A percentile compares a stretch with the other conserved stretches of the same genome.
Conservation (phyloP, 1,140 invertebrate genomes). For the Oedothorax gibbosus region DNA sequence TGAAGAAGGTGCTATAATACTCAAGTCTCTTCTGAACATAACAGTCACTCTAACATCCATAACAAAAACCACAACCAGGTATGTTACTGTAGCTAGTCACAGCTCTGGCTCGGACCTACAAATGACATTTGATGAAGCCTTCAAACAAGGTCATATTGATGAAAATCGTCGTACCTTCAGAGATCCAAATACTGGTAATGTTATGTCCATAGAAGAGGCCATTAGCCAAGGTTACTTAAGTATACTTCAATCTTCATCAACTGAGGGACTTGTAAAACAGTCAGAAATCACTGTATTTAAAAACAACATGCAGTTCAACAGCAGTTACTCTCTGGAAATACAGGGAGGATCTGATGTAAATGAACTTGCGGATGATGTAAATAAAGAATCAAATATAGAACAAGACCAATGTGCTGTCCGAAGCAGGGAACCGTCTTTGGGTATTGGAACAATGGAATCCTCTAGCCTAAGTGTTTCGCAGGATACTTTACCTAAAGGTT, state of each 20-base stretch:
- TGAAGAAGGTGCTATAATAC: conserved; percentile 83
- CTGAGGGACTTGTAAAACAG: conserved; percentile 27
- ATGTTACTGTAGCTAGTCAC: conserved; percentile 79
- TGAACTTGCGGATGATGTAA: not conserved
- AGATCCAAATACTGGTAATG: conserved; percentile 80
- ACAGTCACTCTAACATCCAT: conserved; percentile 86
- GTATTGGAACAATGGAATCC: not conserved
- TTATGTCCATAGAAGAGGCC: conserved; percentile 85
- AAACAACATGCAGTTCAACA: conserved; percentile 38
- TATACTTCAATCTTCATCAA: conserved; percentile 15
- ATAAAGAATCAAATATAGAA: not conserved
- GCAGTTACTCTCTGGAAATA: not conserved
- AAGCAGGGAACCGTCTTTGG: not conserved
- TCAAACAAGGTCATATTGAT: conserved; percentile 83
- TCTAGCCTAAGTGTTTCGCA: not conserved
- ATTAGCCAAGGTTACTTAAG: conserved; percentile 71
- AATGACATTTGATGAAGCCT: conserved; percentile 82
- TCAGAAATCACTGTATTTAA: conserved; percentile 51
- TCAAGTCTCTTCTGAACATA: conserved; percentile 85
- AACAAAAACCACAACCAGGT: conserved; percentile 83
- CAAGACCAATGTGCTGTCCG: not conserved
- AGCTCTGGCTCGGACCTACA: conserved; percentile 73
- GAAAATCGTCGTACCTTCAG: conserved; percentile 81
- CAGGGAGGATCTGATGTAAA: not conserved
- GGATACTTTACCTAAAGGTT: not conserved